Evolutionary conservation across 2,113 vertebrate species (phyloP).

Genomic region (Heloderma charlesbogerti): DNA sequence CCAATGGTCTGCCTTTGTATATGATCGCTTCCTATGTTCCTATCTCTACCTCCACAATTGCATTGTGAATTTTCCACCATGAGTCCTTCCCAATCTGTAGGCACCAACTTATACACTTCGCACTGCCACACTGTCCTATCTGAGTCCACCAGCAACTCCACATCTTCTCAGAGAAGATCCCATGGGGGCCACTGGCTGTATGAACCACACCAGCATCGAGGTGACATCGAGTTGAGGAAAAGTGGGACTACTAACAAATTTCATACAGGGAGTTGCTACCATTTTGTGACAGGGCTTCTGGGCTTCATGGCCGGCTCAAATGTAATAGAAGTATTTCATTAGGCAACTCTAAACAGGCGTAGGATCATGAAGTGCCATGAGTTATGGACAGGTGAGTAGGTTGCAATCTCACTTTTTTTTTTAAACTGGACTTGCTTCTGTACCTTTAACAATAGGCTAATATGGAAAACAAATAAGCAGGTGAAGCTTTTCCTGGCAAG

Average conservation of each 20-base stretch:
- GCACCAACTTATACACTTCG: not conserved
- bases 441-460: not conserved
- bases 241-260: not conserved
- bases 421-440: not conserved
- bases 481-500: not conserved
- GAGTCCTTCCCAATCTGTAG: not conserved
- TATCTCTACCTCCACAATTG: not conserved
- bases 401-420: not conserved
- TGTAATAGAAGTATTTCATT: not conserved
- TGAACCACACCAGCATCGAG: not conserved
- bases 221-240: not conserved
- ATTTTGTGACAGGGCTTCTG: not conserved
- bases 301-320: not conserved
- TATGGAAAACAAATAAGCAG: not conserved
- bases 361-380: no score
- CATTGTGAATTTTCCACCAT: not conserved
- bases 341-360: not conserved
- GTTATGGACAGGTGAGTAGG: not conserved
- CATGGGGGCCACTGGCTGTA: not conserved
- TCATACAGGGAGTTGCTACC: not conserved
- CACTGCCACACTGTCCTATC: not conserved
- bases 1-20: not conserved
- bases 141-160: not conserved
- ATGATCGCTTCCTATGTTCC: not conserved
- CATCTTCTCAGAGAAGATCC: not conserved